Conservation (phyloP, 1,140 invertebrate genomes). For the Cecropterus lyciades region DNA sequence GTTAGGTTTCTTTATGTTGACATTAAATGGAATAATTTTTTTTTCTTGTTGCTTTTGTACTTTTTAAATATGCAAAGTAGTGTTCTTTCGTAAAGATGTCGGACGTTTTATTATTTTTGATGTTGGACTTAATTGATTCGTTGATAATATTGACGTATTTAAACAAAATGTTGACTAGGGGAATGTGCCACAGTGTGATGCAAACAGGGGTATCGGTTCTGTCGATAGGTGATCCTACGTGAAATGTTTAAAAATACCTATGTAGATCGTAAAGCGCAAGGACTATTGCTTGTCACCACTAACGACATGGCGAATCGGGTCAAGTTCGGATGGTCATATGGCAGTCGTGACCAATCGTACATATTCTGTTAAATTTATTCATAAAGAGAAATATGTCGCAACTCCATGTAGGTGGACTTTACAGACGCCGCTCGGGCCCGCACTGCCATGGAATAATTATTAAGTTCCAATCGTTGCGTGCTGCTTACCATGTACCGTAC, state of each 20-base stretch:
- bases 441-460: slow-evolving; percentile 23
- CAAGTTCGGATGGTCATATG: slow-evolving; percentile 29
- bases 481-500: neutral
- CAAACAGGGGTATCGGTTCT: neutral
- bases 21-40: too few species aligned
- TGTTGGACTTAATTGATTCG: too few species aligned
- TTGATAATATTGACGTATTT: too few species aligned
- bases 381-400: slow-evolving; percentile 27
- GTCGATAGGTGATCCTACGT: neutral
- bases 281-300: slow-evolving; percentile 14
- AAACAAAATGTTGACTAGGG: too few species aligned
- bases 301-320: slow-evolving; percentile 17
- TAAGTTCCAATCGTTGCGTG: slow-evolving; percentile 20
- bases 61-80: too few species aligned
- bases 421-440: slow-evolving; percentile 16
- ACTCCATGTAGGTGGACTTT: slow-evolving; percentile 19
- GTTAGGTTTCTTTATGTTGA: too few species aligned
- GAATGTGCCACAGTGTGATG: too few species aligned
- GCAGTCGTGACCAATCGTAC: slow-evolving; percentile 10
- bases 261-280: slow-evolving; percentile 17
- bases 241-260: slow-evolving; percentile 6
- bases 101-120: too few species aligned
- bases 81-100: too few species aligned
- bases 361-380: slow-evolving; percentile 31
- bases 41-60: too few species aligned